Percentiles rank a stretch among this genome's conserved stretches.
Conservation (phyloP, 2,113 vertebrate genomes). For the Lanius collurio region DNA sequence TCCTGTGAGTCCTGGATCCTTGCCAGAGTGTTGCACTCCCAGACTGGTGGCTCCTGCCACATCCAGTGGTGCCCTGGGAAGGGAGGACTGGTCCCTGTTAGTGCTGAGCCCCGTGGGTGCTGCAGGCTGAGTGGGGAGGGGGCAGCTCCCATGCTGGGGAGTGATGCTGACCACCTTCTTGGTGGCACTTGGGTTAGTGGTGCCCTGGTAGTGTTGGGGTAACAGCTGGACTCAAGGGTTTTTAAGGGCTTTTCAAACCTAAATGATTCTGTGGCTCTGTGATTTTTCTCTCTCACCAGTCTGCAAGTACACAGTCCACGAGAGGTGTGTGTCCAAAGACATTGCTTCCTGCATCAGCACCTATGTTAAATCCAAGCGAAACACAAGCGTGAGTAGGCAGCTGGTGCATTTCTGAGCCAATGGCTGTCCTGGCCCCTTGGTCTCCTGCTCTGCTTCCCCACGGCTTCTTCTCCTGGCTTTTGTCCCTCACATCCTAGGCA, state of each 20-base stretch:
- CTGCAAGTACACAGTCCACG: constrained; percentile 94
- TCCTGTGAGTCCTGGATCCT: constrained; percentile 73
- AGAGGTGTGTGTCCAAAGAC: constrained; percentile 92
- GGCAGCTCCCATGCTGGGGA: neutral
- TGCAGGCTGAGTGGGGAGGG: neutral
- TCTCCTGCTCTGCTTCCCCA: neutral
- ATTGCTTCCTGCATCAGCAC: constrained; percentile 93
- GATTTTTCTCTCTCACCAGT: constrained; percentile 68
- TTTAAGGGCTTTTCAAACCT: neutral
- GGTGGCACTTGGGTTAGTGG: neutral
- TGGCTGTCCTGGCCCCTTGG: neutral
- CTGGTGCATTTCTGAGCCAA: accelerated
- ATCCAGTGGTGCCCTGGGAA: neutral
- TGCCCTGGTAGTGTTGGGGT: neutral
- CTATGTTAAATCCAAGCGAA: constrained; percentile 86
- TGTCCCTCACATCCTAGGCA: neutral
- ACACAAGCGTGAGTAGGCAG: constrained; percentile 80
- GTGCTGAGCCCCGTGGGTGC: neutral
- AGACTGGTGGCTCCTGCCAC: accelerated
- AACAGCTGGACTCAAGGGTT: neutral
- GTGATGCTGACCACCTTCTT: neutral
- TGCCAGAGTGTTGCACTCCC: too few relatives aligned
- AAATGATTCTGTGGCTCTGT: neutral
- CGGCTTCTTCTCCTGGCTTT: neutral
- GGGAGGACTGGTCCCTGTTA: neutral